A percentile compares a stretch with the other conserved stretches of the same genome.
These are phyloP conservation scores for Protonibea diacanthus DNA, from an alignment of 2,797 vertebrate genomes.

Conservation along the genomic window DNA sequence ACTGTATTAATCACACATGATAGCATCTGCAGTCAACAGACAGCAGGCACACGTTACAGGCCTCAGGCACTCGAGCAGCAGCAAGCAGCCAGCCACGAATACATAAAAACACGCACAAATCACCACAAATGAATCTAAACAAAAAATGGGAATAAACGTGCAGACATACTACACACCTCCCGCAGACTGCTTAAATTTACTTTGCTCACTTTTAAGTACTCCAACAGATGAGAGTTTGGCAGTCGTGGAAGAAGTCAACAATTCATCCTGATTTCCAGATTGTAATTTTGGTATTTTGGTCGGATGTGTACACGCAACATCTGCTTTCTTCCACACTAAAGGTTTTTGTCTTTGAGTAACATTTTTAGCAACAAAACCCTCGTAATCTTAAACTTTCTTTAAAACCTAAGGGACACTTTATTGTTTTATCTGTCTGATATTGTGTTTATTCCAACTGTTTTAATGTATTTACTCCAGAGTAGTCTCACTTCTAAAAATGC, in stretches of 20 bases:
- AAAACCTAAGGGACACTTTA: too few relatives aligned
- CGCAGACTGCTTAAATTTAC: not conserved
- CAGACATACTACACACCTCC: not conserved
- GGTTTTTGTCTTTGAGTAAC: too few relatives aligned
- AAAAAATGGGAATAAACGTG: conserved; percentile 4
- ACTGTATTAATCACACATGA: conserved; percentile 60
- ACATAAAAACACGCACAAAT: not conserved
- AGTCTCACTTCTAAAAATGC: too few relatives aligned
- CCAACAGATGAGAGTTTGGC: not conserved
- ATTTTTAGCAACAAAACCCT: too few relatives aligned
- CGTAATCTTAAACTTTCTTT: too few relatives aligned
- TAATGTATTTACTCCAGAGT: too few relatives aligned
- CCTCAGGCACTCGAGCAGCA: conserved; percentile 40
- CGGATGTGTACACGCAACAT: too few relatives aligned
- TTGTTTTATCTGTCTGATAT: too few relatives aligned
- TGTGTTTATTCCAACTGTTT: too few relatives aligned
- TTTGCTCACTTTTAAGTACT: not conserved
- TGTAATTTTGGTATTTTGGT: too few relatives aligned
- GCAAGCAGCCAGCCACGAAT: conserved; percentile 16
- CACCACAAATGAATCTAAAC: not conserved
- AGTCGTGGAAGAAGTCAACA: not conserved
- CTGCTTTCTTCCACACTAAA: too few relatives aligned
- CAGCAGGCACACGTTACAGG: conserved; percentile 64
- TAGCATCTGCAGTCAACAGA: conserved; percentile 70
- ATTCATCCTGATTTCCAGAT: too few relatives aligned